These are phyloP conservation scores for Drosophila santomea DNA, from an alignment of 1,140 invertebrate genomes.

Conservation along the genomic window DNA sequence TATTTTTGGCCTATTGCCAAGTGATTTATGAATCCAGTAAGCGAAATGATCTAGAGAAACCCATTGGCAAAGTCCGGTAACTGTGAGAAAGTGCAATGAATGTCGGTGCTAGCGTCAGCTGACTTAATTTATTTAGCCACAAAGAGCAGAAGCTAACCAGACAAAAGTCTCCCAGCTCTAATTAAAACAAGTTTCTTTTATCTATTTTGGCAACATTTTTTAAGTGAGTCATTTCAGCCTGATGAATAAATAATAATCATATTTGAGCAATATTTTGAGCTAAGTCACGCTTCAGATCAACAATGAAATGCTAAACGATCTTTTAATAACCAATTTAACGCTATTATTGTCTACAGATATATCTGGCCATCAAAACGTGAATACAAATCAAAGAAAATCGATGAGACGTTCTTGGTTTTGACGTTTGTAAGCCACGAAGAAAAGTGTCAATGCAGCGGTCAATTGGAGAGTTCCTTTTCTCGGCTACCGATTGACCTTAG, in stretches of 20 bases:
- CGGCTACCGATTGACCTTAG: slow-evolving; percentile 36
- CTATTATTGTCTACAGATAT: slow-evolving; percentile 54
- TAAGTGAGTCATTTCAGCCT: slow-evolving; percentile 37
- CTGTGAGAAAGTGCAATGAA: slow-evolving; percentile 61
- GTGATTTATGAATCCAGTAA: slow-evolving; percentile 10
- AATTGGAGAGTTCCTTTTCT: slow-evolving; percentile 40
- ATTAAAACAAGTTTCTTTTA: slow-evolving; percentile 46
- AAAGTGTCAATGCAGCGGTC: slow-evolving; percentile 47
- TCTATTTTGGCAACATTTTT: slow-evolving; percentile 19
- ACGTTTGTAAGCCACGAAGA: slow-evolving; percentile 54
- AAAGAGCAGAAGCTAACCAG: slow-evolving; percentile 5
- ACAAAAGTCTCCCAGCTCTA: slow-evolving; percentile 34
- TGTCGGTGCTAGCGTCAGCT: slow-evolving; percentile 24
- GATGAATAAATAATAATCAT: slow-evolving; percentile 53
- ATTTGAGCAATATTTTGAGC: slow-evolving; percentile 39
- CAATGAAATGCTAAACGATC: slow-evolving; percentile 59
- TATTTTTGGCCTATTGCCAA: background rate
- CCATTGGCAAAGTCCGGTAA: slow-evolving; percentile 7
- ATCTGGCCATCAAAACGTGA: slow-evolving; percentile 33
- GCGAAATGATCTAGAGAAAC: slow-evolving; percentile 28
- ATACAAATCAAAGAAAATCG: slow-evolving; percentile 13
- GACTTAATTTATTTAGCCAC: slow-evolving; percentile 45
- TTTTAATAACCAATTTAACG: slow-evolving; percentile 76
- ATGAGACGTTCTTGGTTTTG: slow-evolving; percentile 69
- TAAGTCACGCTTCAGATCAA: slow-evolving; percentile 56